Evolutionary conservation across 2,797 vertebrate species (phyloP).

Genomic region (Typhlichthys subterraneus): DNA sequence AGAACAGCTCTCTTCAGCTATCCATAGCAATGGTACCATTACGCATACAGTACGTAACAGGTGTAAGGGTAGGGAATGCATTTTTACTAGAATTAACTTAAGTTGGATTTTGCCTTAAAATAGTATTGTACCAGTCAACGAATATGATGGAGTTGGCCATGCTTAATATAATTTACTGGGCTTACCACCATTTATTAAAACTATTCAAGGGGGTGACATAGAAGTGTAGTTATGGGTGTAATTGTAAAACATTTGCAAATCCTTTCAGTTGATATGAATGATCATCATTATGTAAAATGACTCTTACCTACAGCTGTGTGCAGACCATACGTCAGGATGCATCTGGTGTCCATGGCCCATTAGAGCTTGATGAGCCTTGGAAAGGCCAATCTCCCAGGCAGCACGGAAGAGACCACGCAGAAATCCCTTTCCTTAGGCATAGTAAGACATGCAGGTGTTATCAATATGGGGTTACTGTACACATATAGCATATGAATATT

Average conservation of each 20-base stretch:
- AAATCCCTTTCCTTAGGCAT: constrained; percentile 5
- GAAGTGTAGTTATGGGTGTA: constrained; percentile 17
- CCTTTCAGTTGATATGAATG: constrained; percentile 36
- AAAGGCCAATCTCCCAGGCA: constrained; percentile 61
- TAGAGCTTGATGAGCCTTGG: constrained; percentile 71
- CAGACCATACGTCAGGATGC: constrained; percentile 54
- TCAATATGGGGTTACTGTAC: too few relatives aligned
- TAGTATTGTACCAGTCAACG: too few relatives aligned
- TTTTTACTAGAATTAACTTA: too few relatives aligned
- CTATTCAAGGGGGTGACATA: not conserved
- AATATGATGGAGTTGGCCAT: not conserved
- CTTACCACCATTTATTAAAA: constrained; percentile 7
- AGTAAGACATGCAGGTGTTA: too few relatives aligned
- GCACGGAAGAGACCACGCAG: constrained; percentile 33
- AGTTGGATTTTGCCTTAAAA: too few relatives aligned
- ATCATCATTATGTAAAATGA: constrained; percentile 50
- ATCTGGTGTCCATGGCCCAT: constrained; percentile 57
- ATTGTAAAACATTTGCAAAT: constrained; percentile 40
- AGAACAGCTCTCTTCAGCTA: constrained; percentile 1
- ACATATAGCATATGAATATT: constrained; percentile 7
- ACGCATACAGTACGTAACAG: too few relatives aligned
- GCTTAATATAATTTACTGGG: constrained; percentile 5
- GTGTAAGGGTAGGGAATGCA: too few relatives aligned
- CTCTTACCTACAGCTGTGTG: constrained; percentile 39
- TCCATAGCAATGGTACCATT: not conserved